Conservation (phyloP, 2,888 invertebrate species). For the Sisyra terminalis region DNA sequence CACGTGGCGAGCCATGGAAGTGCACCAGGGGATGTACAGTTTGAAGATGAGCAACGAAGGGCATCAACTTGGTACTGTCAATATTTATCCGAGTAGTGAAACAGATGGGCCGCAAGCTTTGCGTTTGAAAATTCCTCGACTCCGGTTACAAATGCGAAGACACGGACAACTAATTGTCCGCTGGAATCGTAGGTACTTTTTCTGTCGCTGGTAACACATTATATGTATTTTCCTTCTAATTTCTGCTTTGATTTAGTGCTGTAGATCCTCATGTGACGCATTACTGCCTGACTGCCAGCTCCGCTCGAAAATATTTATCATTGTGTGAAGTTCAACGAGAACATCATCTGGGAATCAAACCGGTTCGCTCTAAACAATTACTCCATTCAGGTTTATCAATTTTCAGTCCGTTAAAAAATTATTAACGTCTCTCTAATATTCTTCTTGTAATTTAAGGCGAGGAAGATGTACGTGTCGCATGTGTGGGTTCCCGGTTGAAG, state of each 20-base stretch:
- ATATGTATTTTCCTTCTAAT: constrained; percentile 7
- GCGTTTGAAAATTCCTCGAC: constrained; percentile 14
- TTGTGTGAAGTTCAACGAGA: constrained; percentile 31
- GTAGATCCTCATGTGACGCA: constrained; percentile 31
- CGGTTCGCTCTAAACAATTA: no score
- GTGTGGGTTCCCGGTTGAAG: constrained; percentile 31
- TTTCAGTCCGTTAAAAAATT: no score
- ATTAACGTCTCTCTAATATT: constrained; percentile 2
- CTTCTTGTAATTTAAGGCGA: constrained; percentile 5
- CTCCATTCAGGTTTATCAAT: no score
- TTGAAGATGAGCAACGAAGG: constrained; percentile 12
- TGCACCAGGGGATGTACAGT: constrained; percentile 13
- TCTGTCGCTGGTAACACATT: constrained; percentile 1
- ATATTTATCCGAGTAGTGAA: constrained; percentile 25
- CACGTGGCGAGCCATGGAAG: constrained; percentile 8
- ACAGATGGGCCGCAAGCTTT: constrained; percentile 22
- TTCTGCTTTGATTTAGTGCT: constrained; percentile 20
- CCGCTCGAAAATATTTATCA: constrained; percentile 26
- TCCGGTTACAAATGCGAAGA: constrained; percentile 19
- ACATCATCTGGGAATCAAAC: constrained; percentile 8
- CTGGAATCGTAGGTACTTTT: constrained; percentile 23
- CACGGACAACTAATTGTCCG: constrained; percentile 20
- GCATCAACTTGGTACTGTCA: constrained; percentile 18
- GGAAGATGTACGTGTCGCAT: constrained; percentile 22
- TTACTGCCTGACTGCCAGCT: constrained; percentile 35